Evolutionary conservation across 2,797 vertebrate genomes (phyloP), one percentile per base, ranked within the genome.

Genomic region (Sus cebifrons): DNA sequence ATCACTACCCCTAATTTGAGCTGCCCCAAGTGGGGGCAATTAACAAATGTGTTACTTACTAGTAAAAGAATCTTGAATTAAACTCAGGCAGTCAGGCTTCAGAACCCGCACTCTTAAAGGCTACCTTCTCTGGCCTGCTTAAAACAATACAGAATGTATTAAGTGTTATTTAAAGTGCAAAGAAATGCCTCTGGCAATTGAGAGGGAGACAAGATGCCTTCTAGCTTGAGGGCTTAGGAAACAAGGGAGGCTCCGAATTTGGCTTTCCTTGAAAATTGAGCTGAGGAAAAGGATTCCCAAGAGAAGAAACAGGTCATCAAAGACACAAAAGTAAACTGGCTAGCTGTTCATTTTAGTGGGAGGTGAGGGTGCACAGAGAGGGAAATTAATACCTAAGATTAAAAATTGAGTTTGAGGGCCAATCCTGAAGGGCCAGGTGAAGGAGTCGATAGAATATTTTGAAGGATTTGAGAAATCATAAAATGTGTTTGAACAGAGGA

Each of bases 351-450:
- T 62, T 93, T 89, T 86, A 77, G 82, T 70, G 40, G 23, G 4
- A 91, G 40, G 27, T 71, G n/a, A 89, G 18, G 21, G 16, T 74
- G 5, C 1, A 16, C n/a, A 20, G 44, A 85, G 65, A 92, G 25
- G 44, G n/a, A 96, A 95, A 88, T 75, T 70, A 81, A 87, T 29
- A 90, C 92, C 25, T 32, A 67, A 62, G 49, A 58, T 60, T 73
- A 9, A 29, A 88, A 94, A 60, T 11, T 58, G 65, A 96, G 58
- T 52, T 62, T 74, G 60, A 18, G n/a, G 11, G 4, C 9, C 60
- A 89, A 10, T 84, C 36, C 17, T 94, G 13, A 52, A 88, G 5
- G 65, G 18, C 4, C n/a, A 83, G 12, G 4, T 94, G 7, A 89
- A 94, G 25, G 3, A 94, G 18, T 89, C 5, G 91, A 56, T 18